These are phyloP conservation scores for Ascidia mentula DNA, from an alignment of 23 tunicate species.

Conservation along the genomic window DNA sequence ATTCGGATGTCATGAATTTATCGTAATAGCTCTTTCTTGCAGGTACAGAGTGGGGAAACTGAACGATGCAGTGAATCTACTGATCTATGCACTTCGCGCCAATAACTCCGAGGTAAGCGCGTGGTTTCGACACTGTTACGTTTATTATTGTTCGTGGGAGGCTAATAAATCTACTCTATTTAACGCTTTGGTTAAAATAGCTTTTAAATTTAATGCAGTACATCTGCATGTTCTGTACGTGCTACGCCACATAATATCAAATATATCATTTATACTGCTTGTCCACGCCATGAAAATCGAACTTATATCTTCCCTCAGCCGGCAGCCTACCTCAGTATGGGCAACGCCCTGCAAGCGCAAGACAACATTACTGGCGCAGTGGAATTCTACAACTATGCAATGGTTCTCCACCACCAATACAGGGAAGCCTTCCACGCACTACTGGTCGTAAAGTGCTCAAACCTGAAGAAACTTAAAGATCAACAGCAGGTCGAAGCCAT, in stretches of 20 bases:
- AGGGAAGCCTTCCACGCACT: constrained; percentile 70
- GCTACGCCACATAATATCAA: no score
- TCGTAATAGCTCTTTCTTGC: neutral
- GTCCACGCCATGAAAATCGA: no score
- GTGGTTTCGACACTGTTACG: neutral
- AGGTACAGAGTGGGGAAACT: constrained; percentile 86
- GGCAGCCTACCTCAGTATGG: constrained; percentile 79
- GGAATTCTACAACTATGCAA: constrained; percentile 78
- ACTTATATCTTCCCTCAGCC: constrained; percentile 57
- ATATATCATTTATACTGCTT: no score
- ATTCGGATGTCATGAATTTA: no score
- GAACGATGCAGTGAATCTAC: constrained; percentile 51
- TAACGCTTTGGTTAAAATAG: neutral
- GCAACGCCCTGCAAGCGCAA: constrained; percentile 76
- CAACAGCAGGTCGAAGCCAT: neutral
- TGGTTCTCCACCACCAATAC: constrained; percentile 65
- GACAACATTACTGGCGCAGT: constrained; percentile 83
- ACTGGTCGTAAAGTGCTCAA: constrained; percentile 60
- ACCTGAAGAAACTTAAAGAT: constrained; percentile 5
- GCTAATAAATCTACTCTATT: neutral
- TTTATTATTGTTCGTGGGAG: no score
- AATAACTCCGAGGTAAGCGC: constrained; percentile 70
- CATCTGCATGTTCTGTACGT: no score
- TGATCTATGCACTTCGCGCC: constrained; percentile 65
- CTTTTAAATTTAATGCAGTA: no score